Conservation (phyloP, 2,113 vertebrate species). For the Cacatua alba region DNA sequence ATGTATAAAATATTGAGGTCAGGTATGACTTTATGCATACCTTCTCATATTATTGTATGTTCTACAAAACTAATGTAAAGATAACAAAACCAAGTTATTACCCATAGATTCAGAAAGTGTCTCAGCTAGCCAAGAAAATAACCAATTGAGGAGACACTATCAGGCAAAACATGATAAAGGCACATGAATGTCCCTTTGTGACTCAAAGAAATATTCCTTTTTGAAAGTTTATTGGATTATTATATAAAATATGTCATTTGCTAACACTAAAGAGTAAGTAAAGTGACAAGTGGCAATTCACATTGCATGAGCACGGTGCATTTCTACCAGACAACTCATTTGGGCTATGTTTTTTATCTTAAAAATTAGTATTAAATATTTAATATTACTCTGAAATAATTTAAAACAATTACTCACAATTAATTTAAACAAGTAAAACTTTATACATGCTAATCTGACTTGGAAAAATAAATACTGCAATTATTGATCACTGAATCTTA, state of each 20-base stretch:
- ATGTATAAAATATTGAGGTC: not conserved
- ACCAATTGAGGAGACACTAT: not conserved
- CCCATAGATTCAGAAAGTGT: not conserved
- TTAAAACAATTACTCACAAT: not conserved
- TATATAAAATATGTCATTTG: rapidly evolving
- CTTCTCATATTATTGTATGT: not conserved
- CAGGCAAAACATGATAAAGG: not conserved
- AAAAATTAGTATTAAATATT: not conserved
- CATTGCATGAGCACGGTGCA: not conserved
- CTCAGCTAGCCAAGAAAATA: not conserved
- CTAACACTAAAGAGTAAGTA: not conserved
- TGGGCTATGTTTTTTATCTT: not conserved
- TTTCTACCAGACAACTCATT: not conserved
- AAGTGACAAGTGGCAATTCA: not conserved
- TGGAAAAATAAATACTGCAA: not conserved
- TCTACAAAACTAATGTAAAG: not conserved
- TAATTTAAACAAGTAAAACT: not conserved
- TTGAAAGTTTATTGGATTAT: not conserved
- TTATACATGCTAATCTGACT: not conserved
- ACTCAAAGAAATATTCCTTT: not conserved
- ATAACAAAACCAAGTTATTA: not conserved
- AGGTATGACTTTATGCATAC: not conserved
- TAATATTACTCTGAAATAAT: not conserved
- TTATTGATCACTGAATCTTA: not conserved
- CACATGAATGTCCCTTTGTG: not conserved